Evolutionary conservation across 2,797 vertebrate species (phyloP).

Genomic region (Dryobates pubescens): DNA sequence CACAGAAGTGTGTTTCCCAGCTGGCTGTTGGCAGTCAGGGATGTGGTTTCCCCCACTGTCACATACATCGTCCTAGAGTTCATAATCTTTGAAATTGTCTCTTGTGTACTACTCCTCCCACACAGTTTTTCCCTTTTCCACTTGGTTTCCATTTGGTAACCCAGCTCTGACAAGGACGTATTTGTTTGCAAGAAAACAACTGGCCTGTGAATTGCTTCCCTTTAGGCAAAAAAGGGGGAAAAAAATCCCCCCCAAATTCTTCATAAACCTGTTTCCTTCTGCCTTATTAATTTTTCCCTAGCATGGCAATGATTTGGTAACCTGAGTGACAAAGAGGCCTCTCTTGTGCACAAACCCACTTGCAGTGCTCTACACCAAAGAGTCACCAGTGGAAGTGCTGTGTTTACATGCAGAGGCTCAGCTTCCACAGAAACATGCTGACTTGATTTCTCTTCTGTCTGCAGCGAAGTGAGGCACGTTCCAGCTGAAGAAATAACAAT

Average conservation of each 20-base stretch:
- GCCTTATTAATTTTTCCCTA: not conserved
- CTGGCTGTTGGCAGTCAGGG: not conserved
- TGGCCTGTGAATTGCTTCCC: not conserved
- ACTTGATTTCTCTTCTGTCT: constrained; percentile 31
- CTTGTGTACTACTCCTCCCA: not conserved
- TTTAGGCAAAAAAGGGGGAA: not conserved
- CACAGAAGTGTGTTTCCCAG: not conserved
- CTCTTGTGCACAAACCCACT: not conserved
- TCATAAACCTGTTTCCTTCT: not conserved
- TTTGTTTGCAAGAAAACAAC: not conserved
- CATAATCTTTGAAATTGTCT: not conserved
- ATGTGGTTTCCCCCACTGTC: not conserved
- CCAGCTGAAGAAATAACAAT: constrained; percentile 17
- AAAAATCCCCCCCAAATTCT: too few species aligned
- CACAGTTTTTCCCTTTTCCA: not conserved
- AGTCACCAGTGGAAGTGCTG: not conserved
- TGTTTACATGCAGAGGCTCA: not conserved
- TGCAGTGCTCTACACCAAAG: not conserved
- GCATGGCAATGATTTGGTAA: not conserved
- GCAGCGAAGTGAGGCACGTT: not conserved
- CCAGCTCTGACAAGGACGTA: not conserved
- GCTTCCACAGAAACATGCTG: not conserved
- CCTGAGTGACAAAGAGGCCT: not conserved
- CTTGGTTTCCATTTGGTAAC: not conserved
- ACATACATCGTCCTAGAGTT: not conserved